Base-by-base conservation (phyloP, 2,797 vertebrate species). In the Gastrophryne carolinensis region DNA sequence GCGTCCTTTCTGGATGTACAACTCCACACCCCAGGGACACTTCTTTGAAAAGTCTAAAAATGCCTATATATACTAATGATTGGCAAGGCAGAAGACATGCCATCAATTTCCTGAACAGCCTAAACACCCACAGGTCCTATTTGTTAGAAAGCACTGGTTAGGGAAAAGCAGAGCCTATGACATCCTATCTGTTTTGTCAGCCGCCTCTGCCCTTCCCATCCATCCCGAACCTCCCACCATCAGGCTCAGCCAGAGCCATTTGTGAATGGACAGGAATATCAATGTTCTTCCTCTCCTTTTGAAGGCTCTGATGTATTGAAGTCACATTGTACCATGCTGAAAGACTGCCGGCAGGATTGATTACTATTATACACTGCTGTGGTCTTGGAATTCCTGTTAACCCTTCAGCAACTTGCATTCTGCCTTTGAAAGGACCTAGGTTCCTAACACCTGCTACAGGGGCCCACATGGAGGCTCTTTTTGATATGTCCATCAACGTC, bases 51-150 rank as follows among this genome's bases (percentile, higher is more conserved):
- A n/a, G n/a, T n/a, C n/a, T n/a, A n/a, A n/a, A n/a, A n/a, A n/a
- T n/a, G n/a, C n/a, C n/a, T n/a, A n/a, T n/a, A n/a, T n/a, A n/a
- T n/a, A n/a, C n/a, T n/a, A n/a, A n/a, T n/a, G n/a, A n/a, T n/a
- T n/a, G n/a, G 27, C 29, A 3, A 11, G 86, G 86, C 87, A 87
- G 87, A 82, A 74, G 82, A 70, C 81, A 81, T 86, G 86, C 87
- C 87, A 91, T 87, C 86, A 86, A 87, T 91, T 88, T 81, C 76
- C 80, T 72, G 81, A 87, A 77, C 82, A 85, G 82, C 82, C 89
- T 86, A 87, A 87, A 90, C 90, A 90, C 90, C 86, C 90, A 89
- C 89, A 90, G 90, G 89, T 90, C 86, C 91, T 90, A 90, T 90
- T 90, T 92, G 86, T 88, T 87, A 88, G 89, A 85, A 90, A 90